These are phyloP conservation scores for Babyrousa celebensis DNA, from an alignment of 2,797 vertebrate genomes.

Conservation along the genomic window DNA sequence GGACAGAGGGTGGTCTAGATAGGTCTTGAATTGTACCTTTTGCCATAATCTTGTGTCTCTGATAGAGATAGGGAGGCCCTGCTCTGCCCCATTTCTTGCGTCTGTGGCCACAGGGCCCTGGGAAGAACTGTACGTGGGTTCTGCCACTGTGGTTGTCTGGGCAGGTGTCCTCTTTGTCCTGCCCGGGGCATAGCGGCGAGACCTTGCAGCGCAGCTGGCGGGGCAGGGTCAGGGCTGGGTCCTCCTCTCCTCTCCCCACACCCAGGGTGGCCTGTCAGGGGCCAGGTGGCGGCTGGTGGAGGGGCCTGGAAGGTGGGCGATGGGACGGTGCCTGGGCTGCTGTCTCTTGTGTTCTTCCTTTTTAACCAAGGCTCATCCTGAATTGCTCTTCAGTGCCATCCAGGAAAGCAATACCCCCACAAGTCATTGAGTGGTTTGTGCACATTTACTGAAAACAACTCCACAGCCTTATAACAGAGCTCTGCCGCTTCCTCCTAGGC, in stretches of 20 bases:
- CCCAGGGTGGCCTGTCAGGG: background rate
- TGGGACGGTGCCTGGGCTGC: background rate
- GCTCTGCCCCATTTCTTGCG: background rate
- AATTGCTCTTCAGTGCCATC: background rate
- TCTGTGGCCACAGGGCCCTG: background rate
- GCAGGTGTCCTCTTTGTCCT: background rate
- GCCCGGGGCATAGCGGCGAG: background rate
- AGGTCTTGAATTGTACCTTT: background rate
- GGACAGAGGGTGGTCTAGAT: background rate
- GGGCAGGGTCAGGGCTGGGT: too few relatives aligned
- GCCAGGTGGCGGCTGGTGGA: background rate
- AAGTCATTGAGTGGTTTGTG: background rate
- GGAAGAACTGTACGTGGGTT: background rate
- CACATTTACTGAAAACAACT: background rate
- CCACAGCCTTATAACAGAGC: background rate
- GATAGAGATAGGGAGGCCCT: background rate
- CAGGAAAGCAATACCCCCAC: background rate
- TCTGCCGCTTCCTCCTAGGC: background rate
- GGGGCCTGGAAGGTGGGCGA: rapidly evolving
- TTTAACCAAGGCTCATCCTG: background rate
- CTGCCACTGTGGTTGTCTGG: background rate
- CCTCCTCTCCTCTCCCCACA: background rate
- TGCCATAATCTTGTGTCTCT: background rate
- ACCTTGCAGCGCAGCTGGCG: background rate
- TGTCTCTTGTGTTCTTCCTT: background rate